Percentiles rank a stretch among this genome's conserved stretches.
Conservation (phyloP, 2,888 invertebrate species). For the Napeogenes inachia region DNA sequence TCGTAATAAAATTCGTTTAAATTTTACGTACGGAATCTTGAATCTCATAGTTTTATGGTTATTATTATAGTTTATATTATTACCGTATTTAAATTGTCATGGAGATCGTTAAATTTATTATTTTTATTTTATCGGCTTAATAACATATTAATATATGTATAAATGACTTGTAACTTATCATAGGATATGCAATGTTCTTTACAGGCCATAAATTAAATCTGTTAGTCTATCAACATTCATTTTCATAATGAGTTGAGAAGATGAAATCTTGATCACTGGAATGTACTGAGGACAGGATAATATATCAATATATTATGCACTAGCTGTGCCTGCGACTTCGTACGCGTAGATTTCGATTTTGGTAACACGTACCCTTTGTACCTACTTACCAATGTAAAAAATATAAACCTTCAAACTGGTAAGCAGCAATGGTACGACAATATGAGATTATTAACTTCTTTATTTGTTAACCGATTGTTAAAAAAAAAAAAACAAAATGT, state of each 20-base stretch:
- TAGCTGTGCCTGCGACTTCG: too few relatives aligned
- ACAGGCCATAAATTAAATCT: background rate
- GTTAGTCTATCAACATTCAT: slow-evolving; percentile 1
- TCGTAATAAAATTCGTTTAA: slow-evolving; percentile 12
- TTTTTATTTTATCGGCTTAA: background rate
- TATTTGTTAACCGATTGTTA: too few relatives aligned
- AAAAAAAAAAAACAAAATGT: too few relatives aligned
- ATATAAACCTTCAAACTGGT: too few relatives aligned
- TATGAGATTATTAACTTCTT: too few relatives aligned
- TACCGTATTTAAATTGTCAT: background rate
- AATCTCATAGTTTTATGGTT: slow-evolving; percentile 11
- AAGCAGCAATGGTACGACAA: too few relatives aligned
- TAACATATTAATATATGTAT: background rate
- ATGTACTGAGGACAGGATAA: too few relatives aligned
- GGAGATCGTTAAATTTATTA: slow-evolving; percentile 1
- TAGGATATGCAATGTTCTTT: background rate
- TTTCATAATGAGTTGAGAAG: background rate
- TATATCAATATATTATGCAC: too few relatives aligned
- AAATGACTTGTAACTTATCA: background rate
- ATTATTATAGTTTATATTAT: slow-evolving; percentile 6
- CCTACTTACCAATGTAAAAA: too few relatives aligned
- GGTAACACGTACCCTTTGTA: too few relatives aligned
- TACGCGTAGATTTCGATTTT: too few relatives aligned
- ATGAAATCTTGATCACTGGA: background rate
- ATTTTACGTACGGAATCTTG: slow-evolving; percentile 11